Percentiles rank a stretch among this genome's conserved stretches.
These are phyloP conservation scores for Orchesella flavescens DNA, from an alignment of 2,888 invertebrate genomes.

Conservation along the genomic window DNA sequence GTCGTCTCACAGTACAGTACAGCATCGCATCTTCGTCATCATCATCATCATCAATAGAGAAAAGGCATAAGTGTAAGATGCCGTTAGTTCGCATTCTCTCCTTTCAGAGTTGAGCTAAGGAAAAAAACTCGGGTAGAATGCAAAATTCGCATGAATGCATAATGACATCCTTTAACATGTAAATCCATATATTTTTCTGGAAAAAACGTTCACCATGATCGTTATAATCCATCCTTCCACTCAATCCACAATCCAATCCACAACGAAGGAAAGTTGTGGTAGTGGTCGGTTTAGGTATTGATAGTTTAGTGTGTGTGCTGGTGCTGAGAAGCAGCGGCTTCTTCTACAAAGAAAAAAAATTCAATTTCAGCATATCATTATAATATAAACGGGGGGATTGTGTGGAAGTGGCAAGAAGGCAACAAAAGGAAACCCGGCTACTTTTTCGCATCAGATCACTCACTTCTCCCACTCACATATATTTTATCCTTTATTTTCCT, in stretches of 20 bases:
- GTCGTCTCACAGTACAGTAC: slow-evolving; percentile 3
- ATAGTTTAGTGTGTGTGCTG: too few relatives aligned
- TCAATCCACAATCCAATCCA: neutral
- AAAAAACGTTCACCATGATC: too few relatives aligned
- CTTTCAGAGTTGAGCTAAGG: neutral
- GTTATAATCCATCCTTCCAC: neutral
- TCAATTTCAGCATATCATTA: neutral
- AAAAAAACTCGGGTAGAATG: slow-evolving; percentile 41
- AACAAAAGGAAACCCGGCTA: neutral
- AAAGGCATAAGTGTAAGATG: neutral
- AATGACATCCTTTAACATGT: neutral
- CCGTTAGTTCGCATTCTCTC: neutral
- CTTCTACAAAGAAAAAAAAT: too few relatives aligned
- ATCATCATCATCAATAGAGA: too few relatives aligned
- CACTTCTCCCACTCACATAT: too few relatives aligned
- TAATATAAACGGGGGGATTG: neutral
- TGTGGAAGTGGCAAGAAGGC: neutral
- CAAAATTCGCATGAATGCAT: slow-evolving; percentile 38
- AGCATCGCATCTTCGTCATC: too few relatives aligned
- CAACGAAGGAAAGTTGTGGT: neutral
- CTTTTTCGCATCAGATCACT: too few relatives aligned
- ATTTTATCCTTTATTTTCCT: too few relatives aligned
- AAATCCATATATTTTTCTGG: too few relatives aligned
- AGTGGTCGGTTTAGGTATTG: too few relatives aligned
- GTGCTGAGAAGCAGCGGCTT: too few relatives aligned